These are phyloP conservation scores for Scelioninae gen. 1 DNA, from an alignment of 2,888 invertebrate genomes.

Conservation along the genomic window DNA sequence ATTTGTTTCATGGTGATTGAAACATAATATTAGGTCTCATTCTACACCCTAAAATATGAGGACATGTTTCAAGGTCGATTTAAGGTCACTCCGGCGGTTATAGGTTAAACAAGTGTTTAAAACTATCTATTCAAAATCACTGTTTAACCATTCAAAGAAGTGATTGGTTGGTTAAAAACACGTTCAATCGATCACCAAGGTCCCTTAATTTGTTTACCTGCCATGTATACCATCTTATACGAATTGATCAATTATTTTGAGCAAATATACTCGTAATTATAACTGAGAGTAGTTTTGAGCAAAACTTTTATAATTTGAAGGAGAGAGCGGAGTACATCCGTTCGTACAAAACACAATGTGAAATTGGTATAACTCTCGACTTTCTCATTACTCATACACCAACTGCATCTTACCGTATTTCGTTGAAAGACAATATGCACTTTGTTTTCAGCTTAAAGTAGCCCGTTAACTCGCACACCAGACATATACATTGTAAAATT, in stretches of 20 bases:
- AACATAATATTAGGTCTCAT: too few species aligned
- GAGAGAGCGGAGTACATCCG: constrained; percentile 65
- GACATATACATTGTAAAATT: constrained; percentile 47
- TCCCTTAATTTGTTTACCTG: too few species aligned
- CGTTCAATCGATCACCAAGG: too few species aligned
- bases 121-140: too few species aligned
- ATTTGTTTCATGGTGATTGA: too few species aligned
- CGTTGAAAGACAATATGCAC: constrained; percentile 71
- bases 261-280: constrained; percentile 38
- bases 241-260: constrained; percentile 3
- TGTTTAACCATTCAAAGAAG: too few species aligned
- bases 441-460: constrained; percentile 68
- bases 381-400: constrained; percentile 74
- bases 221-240: neutral
- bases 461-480: constrained; percentile 45
- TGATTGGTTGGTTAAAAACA: too few species aligned
- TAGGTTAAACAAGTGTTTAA: too few species aligned
- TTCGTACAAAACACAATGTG: constrained; percentile 66
- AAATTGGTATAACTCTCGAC: constrained; percentile 72
- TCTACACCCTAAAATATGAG: too few species aligned
- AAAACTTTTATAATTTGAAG: constrained; percentile 59
- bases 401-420: constrained; percentile 67
- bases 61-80: too few species aligned
- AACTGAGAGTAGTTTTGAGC: constrained; percentile 46
- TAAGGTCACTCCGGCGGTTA: too few species aligned